Percentiles rank a stretch among this genome's conserved stretches.
Conservation (phyloP, 2,888 invertebrate genomes). For the Apantesis nais region DNA sequence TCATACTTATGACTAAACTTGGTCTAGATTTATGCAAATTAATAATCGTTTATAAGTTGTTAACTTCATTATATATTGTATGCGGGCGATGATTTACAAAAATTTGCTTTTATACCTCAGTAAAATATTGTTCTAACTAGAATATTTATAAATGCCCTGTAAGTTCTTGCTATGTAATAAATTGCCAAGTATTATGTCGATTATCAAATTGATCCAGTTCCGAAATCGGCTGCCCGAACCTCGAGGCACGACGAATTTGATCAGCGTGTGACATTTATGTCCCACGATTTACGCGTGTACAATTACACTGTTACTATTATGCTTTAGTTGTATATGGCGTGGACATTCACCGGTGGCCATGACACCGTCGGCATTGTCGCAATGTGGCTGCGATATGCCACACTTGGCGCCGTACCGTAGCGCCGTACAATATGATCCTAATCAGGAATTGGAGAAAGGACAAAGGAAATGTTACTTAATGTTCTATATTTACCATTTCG, state of each 20-base stretch:
- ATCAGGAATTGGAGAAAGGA: conserved; percentile 40
- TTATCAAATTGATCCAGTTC: conserved; percentile 23
- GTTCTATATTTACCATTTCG: not conserved
- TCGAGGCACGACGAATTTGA: conserved; percentile 40
- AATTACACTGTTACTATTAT: conserved; percentile 59
- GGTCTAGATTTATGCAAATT: not conserved
- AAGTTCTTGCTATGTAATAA: not conserved
- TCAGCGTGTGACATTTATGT: conserved; percentile 47
- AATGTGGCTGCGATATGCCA: conserved; percentile 54
- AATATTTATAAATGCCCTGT: not conserved
- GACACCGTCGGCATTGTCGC: conserved; percentile 77
- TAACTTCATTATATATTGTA: not conserved
- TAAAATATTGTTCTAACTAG: not conserved
- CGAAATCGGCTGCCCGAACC: conserved; percentile 20
- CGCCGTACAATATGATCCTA: conserved; percentile 29
- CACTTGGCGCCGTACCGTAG: conserved; percentile 13
- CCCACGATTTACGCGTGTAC: conserved; percentile 48
- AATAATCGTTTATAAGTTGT: not conserved
- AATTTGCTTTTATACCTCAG: not conserved
- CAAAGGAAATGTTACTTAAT: conserved; percentile 11
- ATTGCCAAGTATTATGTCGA: conserved; percentile 17
- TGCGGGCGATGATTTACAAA: not conserved
- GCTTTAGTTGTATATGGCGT: conserved; percentile 58
- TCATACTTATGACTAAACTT: not conserved
- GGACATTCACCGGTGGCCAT: conserved; percentile 77